Percentiles rank a stretch among this genome's conserved stretches.
Conservation (phyloP, 2,113 vertebrate genomes). For the Passer montanus region DNA sequence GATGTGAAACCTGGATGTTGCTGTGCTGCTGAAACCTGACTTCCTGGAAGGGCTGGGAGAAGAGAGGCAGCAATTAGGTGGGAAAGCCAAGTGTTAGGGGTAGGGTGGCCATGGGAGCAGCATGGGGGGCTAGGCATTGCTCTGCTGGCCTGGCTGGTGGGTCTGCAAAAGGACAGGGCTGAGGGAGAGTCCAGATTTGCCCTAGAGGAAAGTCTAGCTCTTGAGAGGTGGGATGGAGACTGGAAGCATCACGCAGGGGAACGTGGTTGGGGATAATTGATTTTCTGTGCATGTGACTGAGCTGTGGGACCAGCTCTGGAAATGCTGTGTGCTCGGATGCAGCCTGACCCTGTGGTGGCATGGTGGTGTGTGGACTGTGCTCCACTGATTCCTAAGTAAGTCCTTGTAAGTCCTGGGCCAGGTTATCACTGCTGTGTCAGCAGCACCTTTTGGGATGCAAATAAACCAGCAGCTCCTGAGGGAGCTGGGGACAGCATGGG, state of each 20-base stretch:
- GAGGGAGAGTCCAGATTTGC: neutral
- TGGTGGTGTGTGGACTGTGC: neutral
- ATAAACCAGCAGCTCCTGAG: neutral
- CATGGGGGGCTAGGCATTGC: neutral
- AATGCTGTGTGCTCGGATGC: accelerated
- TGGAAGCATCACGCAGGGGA: neutral
- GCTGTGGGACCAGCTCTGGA: neutral
- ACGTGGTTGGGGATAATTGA: accelerated
- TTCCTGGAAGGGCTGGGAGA: neutral
- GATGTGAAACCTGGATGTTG: neutral
- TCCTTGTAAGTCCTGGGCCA: neutral
- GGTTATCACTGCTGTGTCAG: neutral
- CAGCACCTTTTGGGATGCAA: neutral
- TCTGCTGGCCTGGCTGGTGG: neutral
- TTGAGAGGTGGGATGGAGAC: neutral
- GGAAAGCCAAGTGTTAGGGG: neutral
- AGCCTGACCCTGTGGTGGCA: neutral
- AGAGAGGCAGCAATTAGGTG: neutral
- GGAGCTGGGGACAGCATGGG: neutral
- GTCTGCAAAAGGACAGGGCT: neutral
- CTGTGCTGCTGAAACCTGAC: neutral
- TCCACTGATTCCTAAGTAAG: no score
- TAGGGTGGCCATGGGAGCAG: neutral
- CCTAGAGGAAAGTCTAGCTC: neutral
- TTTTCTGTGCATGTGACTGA: neutral